Evolutionary conservation across 2,797 vertebrate genomes (phyloP), one percentile per base, ranked within the genome.

Genomic region (Sebastolobus alascanus): DNA sequence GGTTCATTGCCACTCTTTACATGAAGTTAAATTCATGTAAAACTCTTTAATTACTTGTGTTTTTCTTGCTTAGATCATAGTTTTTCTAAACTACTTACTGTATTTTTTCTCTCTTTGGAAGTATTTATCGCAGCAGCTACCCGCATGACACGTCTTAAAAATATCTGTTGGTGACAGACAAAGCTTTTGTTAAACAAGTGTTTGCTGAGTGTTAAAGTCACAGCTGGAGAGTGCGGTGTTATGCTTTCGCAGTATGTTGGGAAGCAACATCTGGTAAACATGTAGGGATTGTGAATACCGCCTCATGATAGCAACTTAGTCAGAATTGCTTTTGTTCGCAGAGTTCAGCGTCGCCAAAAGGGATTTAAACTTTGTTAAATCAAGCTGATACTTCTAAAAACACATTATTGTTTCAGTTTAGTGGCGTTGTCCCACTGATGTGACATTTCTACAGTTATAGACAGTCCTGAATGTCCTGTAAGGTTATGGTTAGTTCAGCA

Each of bases 161-260:
- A 38, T 8, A 35, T 20, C 20, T 73, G 77, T 77, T 69, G 58
- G 50, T 77, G 81, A 79, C 58, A 73, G 77, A 86, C 69, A 55
- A 80, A 87, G 78, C 86, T 82, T 84, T 40, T 73, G 79, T 78
- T 72, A 65, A 77, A 33, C 18, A 76, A 50, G 86, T 91, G 89
- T 87, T 85, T 84, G 75, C 8, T 33, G 40, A 72, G 84, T 91
- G 90, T 88, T 89, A 76, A 82, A 80, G 71, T 87, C 89, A 79
- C 87, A 91, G 84, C 89, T 89, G 85, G 77, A 77, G 69, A 66
- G 73, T 18, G 80, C 38, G 20, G 69, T 0, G 66, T 60, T 83
- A 61, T 75, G 75, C 70, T 73, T 88, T 85, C 80, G 56, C 88
- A 78, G 86, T 69, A 67, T 77, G 79, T 68, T 78, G 37, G 27